Percentiles rank a stretch among this genome's conserved stretches.
phyloP scores from a whole-genome alignment of 2,797 vertebrate species.

The Tiaroga cobitis region DNA sequence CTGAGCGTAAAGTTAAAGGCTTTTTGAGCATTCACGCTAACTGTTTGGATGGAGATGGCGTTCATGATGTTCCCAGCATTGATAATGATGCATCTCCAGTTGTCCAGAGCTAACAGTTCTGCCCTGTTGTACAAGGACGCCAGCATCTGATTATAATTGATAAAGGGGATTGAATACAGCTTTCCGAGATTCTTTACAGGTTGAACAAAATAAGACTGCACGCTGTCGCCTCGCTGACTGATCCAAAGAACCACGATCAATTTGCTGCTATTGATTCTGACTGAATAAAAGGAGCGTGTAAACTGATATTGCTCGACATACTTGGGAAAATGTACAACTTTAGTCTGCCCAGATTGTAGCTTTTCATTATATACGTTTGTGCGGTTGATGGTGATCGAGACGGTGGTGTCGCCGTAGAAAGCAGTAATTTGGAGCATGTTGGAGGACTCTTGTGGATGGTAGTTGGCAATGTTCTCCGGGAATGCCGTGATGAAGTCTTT shows the following conservation, averaged over 20 bases:
- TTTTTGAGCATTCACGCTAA: fast-evolving
- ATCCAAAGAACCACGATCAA: constrained; percentile 57
- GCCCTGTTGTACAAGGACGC: not conserved
- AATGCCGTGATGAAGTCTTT: constrained; percentile 65
- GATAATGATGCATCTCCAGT: constrained; percentile 64
- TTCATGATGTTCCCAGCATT: not conserved
- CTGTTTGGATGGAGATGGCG: not conserved
- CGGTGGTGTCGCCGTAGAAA: fast-evolving
- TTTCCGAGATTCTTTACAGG: constrained; percentile 55
- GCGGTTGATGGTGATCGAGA: not conserved
- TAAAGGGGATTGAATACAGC: constrained; percentile 65
- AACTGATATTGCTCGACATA: not conserved
- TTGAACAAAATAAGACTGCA: constrained; percentile 65
- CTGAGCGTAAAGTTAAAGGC: fast-evolving
- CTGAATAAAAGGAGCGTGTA: fast-evolving
- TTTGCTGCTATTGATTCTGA: constrained; percentile 56
- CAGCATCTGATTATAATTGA: not conserved
- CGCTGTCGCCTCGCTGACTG: constrained; percentile 52
- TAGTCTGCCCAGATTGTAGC: fast-evolving
- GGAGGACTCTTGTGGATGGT: not conserved
- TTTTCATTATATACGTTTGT: fast-evolving
- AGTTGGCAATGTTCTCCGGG: constrained; percentile 76
- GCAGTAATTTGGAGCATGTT: constrained; percentile 62
- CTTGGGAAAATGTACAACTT: fast-evolving
- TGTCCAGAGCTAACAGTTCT: too few species aligned